These are phyloP conservation scores for Harpegnathos saltator DNA, from an alignment of 1,140 invertebrate genomes.

Conservation along the genomic window DNA sequence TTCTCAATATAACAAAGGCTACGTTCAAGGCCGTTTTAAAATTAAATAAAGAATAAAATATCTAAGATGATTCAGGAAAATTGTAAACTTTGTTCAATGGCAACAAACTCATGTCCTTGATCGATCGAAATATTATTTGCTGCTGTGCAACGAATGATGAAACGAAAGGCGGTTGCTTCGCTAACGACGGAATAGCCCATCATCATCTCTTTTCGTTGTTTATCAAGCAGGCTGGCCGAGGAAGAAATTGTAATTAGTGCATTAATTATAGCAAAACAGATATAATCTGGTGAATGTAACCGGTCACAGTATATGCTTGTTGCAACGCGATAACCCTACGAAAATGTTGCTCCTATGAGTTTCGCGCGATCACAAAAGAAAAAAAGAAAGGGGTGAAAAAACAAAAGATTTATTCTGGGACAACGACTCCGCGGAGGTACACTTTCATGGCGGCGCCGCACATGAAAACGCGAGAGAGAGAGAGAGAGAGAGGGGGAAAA, in stretches of 20 bases:
- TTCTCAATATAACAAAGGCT: no score
- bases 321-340: conserved; percentile 45
- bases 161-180: background rate
- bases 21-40: no score
- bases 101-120: no score
- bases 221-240: conserved; percentile 21
- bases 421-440: conserved; percentile 18
- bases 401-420: background rate
- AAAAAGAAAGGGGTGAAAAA: background rate
- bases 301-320: conserved; percentile 20
- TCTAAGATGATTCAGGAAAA: no score
- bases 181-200: background rate
- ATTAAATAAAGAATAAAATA: no score
- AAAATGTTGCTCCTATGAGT: background rate
- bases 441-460: background rate
- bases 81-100: no score
- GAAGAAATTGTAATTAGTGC: conserved; percentile 53
- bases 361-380: background rate
- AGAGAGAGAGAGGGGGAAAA: background rate
- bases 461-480: background rate
- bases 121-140: no score
- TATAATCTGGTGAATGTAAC: conserved; percentile 35
- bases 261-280: conserved; percentile 59
- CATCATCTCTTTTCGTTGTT: background rate
- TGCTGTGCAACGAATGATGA: background rate